Conservation (phyloP, 2,888 invertebrate genomes). For the Seira sanloemensis region DNA sequence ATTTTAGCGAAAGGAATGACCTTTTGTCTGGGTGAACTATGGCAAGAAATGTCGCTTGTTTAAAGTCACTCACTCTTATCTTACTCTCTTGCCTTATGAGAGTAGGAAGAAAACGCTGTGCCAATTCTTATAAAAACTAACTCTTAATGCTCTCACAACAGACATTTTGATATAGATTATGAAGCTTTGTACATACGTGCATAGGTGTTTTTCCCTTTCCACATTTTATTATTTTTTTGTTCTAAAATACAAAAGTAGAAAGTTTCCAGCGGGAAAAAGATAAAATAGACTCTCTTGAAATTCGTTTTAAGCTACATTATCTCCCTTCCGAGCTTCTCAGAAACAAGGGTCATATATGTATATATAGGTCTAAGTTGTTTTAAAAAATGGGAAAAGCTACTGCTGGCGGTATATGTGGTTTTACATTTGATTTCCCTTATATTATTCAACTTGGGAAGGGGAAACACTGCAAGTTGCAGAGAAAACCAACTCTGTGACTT, state of each 20-base stretch:
- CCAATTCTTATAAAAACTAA: too few species aligned
- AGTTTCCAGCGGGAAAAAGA: constrained; percentile 36
- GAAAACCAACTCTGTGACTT: too few species aligned
- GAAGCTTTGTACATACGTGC: background rate
- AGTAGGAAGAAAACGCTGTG: background rate
- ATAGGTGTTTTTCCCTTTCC: background rate
- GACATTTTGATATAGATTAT: background rate
- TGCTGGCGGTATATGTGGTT: too few species aligned
- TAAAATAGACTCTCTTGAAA: constrained; percentile 53
- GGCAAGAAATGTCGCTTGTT: constrained; percentile 19
- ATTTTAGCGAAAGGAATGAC: constrained; percentile 36
- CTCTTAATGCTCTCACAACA: background rate
- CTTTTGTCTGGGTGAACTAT: constrained; percentile 17
- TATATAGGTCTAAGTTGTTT: constrained; percentile 17
- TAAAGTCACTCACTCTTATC: constrained; percentile 44
- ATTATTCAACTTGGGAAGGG: too few species aligned
- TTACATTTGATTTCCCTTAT: too few species aligned
- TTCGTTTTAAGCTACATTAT: background rate
- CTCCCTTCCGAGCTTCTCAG: background rate
- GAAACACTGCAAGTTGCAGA: too few species aligned
- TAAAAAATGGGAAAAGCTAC: background rate
- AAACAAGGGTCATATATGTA: background rate
- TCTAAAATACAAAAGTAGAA: constrained; percentile 21
- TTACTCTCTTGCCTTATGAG: constrained; percentile 40
- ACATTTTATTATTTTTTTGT: background rate